Evolutionary conservation across 2,797 vertebrate genomes (phyloP).

Genomic region (Trematomus bernacchii): DNA sequence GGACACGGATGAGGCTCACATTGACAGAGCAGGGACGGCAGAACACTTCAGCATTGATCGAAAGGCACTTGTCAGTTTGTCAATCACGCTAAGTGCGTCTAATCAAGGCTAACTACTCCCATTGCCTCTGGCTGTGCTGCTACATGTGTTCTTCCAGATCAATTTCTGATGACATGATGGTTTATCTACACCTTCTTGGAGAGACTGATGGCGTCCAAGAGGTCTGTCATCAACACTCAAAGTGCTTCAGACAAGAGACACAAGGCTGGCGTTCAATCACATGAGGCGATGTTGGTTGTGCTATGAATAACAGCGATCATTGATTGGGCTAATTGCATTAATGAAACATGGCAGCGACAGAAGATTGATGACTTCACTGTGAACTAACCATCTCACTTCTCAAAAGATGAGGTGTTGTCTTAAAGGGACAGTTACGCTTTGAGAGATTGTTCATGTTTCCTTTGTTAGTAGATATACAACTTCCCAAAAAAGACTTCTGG

Average conservation of each 20-base stretch:
- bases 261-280: slow-evolving; percentile 36
- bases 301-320: slow-evolving; percentile 40
- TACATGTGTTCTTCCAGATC: slow-evolving; percentile 61
- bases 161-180: slow-evolving; percentile 72
- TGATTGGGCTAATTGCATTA: slow-evolving; percentile 57
- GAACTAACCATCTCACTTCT: slow-evolving; percentile 42
- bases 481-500: background rate
- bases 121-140: slow-evolving; percentile 57
- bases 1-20: slow-evolving; percentile 64
- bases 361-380: slow-evolving; percentile 36
- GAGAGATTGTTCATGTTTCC: background rate
- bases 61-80: slow-evolving; percentile 77
- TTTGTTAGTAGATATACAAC: background rate
- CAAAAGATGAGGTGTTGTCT: slow-evolving; percentile 8
- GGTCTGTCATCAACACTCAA: slow-evolving; percentile 42
- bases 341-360: slow-evolving; percentile 53
- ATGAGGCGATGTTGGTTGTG: slow-evolving; percentile 20
- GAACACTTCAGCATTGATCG: slow-evolving; percentile 70
- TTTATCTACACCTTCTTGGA: slow-evolving; percentile 69
- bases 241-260: slow-evolving; percentile 47
- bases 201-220: slow-evolving; percentile 54
- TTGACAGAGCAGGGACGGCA: slow-evolving; percentile 59
- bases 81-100: slow-evolving; percentile 79
- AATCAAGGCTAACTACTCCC: slow-evolving; percentile 80
- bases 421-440: slow-evolving; percentile 8